Conservation (phyloP, 2,797 vertebrate genomes). For the Silurus aristotelis region DNA sequence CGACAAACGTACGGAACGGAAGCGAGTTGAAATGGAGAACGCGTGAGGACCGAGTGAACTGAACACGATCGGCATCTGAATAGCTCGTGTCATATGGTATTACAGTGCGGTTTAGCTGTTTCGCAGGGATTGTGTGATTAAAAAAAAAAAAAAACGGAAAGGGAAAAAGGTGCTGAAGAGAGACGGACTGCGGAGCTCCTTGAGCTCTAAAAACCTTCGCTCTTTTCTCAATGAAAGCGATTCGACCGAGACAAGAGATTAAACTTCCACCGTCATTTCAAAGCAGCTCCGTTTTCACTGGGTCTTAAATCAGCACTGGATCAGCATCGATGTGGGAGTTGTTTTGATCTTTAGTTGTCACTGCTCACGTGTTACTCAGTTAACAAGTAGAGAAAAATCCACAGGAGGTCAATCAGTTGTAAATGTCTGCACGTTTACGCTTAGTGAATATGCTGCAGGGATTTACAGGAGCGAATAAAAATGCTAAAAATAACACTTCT, state of each 20-base stretch:
- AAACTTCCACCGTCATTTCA: slow-evolving; percentile 43
- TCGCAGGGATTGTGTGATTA: not conserved
- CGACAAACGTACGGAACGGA: slow-evolving; percentile 23
- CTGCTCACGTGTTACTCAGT: not conserved
- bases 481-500: not conserved
- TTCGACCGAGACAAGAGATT: slow-evolving; percentile 46
- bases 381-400: not conserved
- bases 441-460: not conserved
- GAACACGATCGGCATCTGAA: slow-evolving; percentile 19
- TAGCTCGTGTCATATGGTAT: not conserved
- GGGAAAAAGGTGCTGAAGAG: slow-evolving; percentile 33
- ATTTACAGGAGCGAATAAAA: not conserved
- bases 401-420: not conserved
- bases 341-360: slow-evolving; percentile 21
- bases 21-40: slow-evolving; percentile 15
- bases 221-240: slow-evolving; percentile 43
- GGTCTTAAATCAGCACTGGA: slow-evolving; percentile 37
- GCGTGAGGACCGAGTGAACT: not conserved
- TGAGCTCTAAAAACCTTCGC: slow-evolving; percentile 36
- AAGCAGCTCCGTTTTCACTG: slow-evolving; percentile 33
- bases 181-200: slow-evolving; percentile 43
- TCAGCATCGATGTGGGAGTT: slow-evolving; percentile 21
- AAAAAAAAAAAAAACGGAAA: not conserved
- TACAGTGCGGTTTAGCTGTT: not conserved
- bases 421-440: not conserved